phyloP scores from a whole-genome alignment of 2,797 vertebrate genomes.

The Mus spretus region DNA sequence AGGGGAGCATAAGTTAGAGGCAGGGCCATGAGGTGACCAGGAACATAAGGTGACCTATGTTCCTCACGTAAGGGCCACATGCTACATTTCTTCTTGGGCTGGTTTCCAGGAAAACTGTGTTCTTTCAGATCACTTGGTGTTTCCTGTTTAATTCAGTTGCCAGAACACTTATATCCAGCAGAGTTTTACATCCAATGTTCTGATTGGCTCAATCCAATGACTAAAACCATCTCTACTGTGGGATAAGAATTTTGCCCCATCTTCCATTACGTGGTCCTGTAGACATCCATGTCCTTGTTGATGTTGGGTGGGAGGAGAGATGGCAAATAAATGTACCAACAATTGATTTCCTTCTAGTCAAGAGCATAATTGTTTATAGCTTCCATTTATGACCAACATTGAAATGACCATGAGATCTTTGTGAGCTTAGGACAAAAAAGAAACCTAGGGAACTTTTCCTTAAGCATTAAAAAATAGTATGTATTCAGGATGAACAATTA shows the following conservation, averaged over 20 bases:
- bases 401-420: neutral
- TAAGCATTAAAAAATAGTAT: neutral
- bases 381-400: neutral
- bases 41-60: too few species aligned
- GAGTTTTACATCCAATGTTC: neutral
- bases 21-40: neutral
- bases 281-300: neutral
- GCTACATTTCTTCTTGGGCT: neutral
- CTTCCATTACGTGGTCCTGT: neutral
- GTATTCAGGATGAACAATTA: neutral
- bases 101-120: neutral
- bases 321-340: neutral
- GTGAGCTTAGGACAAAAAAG: neutral
- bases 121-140: neutral
- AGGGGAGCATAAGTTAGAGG: neutral
- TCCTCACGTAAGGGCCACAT: neutral
- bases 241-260: constrained; percentile 3
- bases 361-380: neutral
- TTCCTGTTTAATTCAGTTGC: neutral
- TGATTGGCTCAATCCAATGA: neutral
- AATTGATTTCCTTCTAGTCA: constrained; percentile 20
- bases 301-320: neutral
- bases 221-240: neutral
- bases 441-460: constrained; percentile 3
- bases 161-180: neutral